A percentile compares a stretch with the other conserved stretches of the same genome.
These are phyloP conservation scores for Amitus sp. DNA, from an alignment of 2,888 invertebrate genomes.

Conservation along the genomic window DNA sequence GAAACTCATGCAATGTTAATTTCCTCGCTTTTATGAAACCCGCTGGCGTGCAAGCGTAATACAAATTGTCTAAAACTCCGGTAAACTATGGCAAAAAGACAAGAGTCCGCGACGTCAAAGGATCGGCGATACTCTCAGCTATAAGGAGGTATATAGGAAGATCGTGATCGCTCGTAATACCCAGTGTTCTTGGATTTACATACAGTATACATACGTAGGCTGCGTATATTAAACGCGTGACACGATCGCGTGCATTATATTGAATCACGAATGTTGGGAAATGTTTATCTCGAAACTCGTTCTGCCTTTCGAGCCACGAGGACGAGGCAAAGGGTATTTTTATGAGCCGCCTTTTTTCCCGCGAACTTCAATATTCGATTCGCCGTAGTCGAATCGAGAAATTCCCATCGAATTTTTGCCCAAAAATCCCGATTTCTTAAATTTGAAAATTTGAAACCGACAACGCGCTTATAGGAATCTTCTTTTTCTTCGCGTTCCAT, in stretches of 20 bases:
- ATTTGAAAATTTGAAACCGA: too few species aligned
- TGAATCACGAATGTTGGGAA: slow-evolving; percentile 16
- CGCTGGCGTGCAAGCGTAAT: slow-evolving; percentile 8
- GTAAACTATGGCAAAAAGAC: slow-evolving; percentile 9
- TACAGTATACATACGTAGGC: slow-evolving; percentile 29
- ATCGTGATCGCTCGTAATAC: slow-evolving; percentile 15
- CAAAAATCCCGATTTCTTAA: too few species aligned
- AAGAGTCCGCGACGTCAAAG: slow-evolving; percentile 8
- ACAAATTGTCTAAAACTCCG: slow-evolving; percentile 13
- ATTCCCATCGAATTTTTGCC: too few species aligned
- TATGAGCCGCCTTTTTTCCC: too few species aligned
- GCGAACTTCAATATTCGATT: too few species aligned
- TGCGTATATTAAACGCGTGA: slow-evolving; percentile 22
- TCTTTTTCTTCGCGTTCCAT: too few species aligned
- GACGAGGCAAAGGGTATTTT: background rate
- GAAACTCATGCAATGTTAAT: too few species aligned
- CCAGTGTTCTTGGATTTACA: slow-evolving; percentile 24
- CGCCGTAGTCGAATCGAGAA: too few species aligned
- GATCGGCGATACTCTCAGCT: background rate
- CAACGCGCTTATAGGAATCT: too few species aligned
- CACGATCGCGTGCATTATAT: slow-evolving; percentile 33
- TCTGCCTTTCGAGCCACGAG: slow-evolving; percentile 12
- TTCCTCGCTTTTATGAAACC: too few species aligned
- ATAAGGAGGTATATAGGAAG: background rate
- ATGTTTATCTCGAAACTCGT: slow-evolving; percentile 33